Percentiles rank a stretch among this genome's conserved stretches.
These are phyloP conservation scores for Prietella phreatophila DNA, from an alignment of 2,113 vertebrate genomes.

Conservation along the genomic window DNA sequence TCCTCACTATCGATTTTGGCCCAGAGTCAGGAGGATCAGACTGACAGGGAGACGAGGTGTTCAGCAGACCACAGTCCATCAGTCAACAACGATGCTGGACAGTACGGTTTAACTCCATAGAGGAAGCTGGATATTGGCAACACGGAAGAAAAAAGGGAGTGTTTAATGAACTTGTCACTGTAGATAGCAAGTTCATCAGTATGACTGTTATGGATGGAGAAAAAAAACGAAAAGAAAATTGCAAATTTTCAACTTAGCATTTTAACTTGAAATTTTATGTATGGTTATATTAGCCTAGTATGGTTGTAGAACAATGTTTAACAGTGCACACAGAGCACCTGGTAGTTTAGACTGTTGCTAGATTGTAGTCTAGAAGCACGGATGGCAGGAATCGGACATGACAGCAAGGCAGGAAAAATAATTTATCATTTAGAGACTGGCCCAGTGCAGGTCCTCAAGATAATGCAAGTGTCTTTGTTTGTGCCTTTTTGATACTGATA, in stretches of 20 bases:
- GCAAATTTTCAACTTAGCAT: background rate
- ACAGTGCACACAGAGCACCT: background rate
- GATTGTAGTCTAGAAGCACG: background rate
- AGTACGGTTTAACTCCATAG: conserved; percentile 13
- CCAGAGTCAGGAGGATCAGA: conserved; percentile 33
- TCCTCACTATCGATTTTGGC: conserved; percentile 49
- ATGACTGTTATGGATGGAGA: background rate
- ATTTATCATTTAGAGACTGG: conserved; percentile 32
- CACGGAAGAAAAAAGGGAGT: background rate
- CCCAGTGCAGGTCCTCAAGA: conserved; percentile 9
- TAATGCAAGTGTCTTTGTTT: conserved; percentile 37
- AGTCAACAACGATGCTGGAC: conserved; percentile 32
- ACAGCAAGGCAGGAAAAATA: conserved; percentile 15
- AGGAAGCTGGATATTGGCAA: conserved; percentile 3
- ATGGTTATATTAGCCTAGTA: too few relatives aligned
- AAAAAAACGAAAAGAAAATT: background rate
- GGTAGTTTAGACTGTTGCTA: background rate
- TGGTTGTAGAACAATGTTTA: background rate
- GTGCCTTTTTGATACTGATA: conserved; percentile 32
- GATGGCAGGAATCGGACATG: background rate
- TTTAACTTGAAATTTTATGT: background rate
- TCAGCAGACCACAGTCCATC: conserved; percentile 42
- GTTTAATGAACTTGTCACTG: background rate
- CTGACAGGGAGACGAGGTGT: conserved; percentile 46
- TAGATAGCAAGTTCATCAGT: background rate